Conservation (phyloP, 2,797 vertebrate genomes). For the Rhadinocentrus ornatus region DNA sequence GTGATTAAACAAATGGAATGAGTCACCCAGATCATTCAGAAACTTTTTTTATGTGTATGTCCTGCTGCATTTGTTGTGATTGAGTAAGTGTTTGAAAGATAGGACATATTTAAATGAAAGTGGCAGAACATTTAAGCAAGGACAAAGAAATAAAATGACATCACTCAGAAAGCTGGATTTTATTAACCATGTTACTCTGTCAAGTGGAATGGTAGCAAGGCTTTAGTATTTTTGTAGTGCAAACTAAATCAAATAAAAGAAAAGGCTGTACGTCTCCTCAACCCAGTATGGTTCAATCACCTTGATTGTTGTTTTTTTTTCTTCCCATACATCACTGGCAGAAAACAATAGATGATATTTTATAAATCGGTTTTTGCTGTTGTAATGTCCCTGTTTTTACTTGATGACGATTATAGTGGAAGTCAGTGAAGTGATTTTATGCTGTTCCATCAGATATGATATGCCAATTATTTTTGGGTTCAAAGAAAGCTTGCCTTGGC, state of each 20-base stretch:
- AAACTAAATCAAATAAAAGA: conserved; percentile 65
- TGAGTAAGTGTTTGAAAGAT: no score
- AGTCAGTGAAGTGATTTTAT: conserved; percentile 23
- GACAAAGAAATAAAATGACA: conserved; percentile 23
- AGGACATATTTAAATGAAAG: no score
- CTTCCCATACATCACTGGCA: conserved; percentile 40
- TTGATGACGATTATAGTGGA: conserved; percentile 13
- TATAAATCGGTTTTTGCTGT: conserved; percentile 18
- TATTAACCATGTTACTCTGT: conserved; percentile 29
- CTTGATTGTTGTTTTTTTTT: conserved; percentile 24
- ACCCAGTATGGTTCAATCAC: conserved; percentile 43
- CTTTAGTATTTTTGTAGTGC: conserved; percentile 39
- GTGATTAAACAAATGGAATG: no score
- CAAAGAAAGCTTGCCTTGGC: background rate
- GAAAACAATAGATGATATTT: background rate
- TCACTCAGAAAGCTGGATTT: conserved; percentile 18
- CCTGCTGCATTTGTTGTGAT: no score
- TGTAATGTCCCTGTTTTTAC: conserved; percentile 19
- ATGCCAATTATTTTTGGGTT: background rate
- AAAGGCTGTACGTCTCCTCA: conserved; percentile 17
- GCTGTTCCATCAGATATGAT: background rate
- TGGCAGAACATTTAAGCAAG: background rate
- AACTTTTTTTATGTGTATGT: no score
- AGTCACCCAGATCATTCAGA: no score
- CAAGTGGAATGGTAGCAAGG: conserved; percentile 9